Evolutionary conservation across 2,113 vertebrate genomes (phyloP).

Genomic region (Dicrurus megarhynchus): DNA sequence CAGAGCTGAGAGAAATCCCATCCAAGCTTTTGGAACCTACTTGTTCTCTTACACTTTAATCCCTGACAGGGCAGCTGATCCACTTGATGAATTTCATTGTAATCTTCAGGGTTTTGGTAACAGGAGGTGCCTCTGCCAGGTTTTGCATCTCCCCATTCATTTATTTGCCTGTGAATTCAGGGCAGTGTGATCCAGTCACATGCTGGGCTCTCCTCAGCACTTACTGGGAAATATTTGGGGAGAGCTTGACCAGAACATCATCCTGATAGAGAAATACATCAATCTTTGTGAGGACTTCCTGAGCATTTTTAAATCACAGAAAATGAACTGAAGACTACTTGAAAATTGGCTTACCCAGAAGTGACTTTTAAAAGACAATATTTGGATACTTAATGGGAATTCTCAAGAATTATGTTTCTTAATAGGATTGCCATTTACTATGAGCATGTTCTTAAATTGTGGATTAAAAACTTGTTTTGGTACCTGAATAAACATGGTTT

Average conservation of each 20-base stretch:
- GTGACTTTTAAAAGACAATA: not conserved
- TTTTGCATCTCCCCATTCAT: not conserved
- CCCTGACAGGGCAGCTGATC: not conserved
- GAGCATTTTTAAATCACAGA: not conserved
- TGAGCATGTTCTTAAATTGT: not conserved
- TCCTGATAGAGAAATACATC: not conserved
- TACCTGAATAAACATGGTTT: not conserved
- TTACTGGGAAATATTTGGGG: not conserved
- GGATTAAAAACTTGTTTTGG: not conserved
- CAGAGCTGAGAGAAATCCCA: not conserved
- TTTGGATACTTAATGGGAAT: not conserved
- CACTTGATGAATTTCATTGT: not conserved
- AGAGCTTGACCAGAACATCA: not conserved
- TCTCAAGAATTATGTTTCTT: not conserved
- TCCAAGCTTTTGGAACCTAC: not conserved
- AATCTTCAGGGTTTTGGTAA: not conserved
- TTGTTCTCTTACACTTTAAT: not conserved
- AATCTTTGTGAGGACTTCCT: not conserved
- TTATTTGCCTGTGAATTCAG: not conserved
- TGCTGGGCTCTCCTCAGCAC: not conserved
- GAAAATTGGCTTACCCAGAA: not conserved
- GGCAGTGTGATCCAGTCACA: not conserved
- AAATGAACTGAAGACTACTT: not conserved
- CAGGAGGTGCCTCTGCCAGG: not conserved
- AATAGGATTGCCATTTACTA: not conserved